Evolutionary conservation across 2,888 invertebrate genomes (phyloP), one percentile per base, ranked within the genome.

Genomic region (Amphipoea lucens): DNA sequence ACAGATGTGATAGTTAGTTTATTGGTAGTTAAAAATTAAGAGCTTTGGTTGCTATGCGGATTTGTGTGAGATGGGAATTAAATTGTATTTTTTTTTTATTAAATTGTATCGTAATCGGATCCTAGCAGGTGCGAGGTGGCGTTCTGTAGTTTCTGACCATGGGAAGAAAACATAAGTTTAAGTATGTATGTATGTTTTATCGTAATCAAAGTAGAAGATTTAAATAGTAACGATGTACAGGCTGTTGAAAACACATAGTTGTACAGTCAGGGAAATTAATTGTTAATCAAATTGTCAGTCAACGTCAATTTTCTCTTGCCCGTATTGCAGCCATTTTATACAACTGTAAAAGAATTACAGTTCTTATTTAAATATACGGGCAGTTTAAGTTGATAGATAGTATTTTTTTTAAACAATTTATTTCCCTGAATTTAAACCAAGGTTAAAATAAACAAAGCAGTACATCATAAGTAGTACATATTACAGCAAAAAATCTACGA

Each of bases 1-100:
- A 20, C 83, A 87, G 68, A 83, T 83, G 78, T 48, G 65, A 67
- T 82, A 78, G 23, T 54, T 51, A 12, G 20, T 63, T 75, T 66
- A 60, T 40, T 60, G 51, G 54, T 40, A 1, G 29, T 83, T 66
- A 83, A 76, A 85, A 76, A 62, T 23, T 82, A 62, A 72, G 54
- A 68, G 71, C 2, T n/a, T 62, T 40, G 2, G 83, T 78, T 63
- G 14, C 29, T 70, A 73, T 23, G 73, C 4, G 29, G 60, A 68
- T 74, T 40, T 65, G 14, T 23, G 4, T 11, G 51, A 42, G 6
- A 40, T 57, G 4, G 9, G 14, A 51, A 9, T 40, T 12, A n/a
- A 66, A 77, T 48, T n/a, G 4, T 42, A 6, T n/a, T n/a, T 3
- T 23, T n/a, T 67, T 51, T 12, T 20, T 4, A 60, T 9, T 1